phyloP scores from a whole-genome alignment of 2,888 invertebrate species.

The Phengaris alcon region DNA sequence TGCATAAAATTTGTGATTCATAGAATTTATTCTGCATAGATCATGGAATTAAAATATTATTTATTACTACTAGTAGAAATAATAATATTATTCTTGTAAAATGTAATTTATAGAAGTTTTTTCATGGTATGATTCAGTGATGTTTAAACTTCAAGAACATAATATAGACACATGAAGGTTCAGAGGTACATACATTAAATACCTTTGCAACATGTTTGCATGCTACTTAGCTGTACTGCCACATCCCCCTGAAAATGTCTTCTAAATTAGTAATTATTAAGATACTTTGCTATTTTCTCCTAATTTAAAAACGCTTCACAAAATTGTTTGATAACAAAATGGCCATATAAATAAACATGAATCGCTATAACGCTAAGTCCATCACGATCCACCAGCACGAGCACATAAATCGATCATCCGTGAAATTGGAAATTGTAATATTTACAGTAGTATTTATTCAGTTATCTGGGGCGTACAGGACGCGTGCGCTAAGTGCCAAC shows the following conservation, averaged over 20 bases:
- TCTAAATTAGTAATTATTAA: too few relatives aligned
- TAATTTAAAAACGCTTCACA: background rate
- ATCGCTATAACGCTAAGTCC: background rate
- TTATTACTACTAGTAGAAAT: background rate
- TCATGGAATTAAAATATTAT: background rate
- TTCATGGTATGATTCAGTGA: too few relatives aligned
- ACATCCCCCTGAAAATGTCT: too few relatives aligned
- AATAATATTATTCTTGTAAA: too few relatives aligned
- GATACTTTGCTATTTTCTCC: too few relatives aligned
- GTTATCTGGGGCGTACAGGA: slow-evolving; percentile 24
- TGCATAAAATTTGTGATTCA: slow-evolving; percentile 6
- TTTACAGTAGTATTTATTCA: slow-evolving; percentile 31
- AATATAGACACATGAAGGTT: too few relatives aligned
- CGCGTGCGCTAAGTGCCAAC: slow-evolving; percentile 32
- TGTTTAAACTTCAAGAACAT: too few relatives aligned
- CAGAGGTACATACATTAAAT: too few relatives aligned
- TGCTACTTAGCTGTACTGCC: too few relatives aligned
- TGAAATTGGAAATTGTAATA: slow-evolving; percentile 36
- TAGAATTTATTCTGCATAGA: background rate
- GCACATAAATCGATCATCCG: slow-evolving; percentile 35
- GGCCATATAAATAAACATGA: background rate
- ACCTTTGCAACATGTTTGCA: too few relatives aligned
- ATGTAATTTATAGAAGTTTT: too few relatives aligned
- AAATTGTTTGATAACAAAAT: background rate
- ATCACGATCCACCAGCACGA: background rate